A percentile compares a stretch with the other conserved stretches of the same genome.
Evolutionary conservation across 2,113 vertebrate genomes (phyloP).

Genomic region (Amblyopsis rosae): DNA sequence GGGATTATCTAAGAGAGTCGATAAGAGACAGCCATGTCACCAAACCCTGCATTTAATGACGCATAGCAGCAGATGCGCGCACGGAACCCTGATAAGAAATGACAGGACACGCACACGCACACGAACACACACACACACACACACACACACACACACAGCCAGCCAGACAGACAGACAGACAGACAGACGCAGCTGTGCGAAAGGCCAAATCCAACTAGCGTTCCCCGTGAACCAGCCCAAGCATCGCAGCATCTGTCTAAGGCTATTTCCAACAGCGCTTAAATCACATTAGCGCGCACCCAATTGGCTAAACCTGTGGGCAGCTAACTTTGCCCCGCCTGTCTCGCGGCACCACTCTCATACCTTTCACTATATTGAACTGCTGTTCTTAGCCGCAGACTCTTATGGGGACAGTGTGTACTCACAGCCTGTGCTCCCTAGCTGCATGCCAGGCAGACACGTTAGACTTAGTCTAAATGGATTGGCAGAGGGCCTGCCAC

Average conservation of each 20-base stretch:
- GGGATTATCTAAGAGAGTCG: conserved; percentile 82
- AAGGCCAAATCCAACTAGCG: conserved; percentile 12
- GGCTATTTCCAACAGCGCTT: conserved; percentile 31
- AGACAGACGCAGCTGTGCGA: conserved; percentile 25
- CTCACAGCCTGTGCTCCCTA: not conserved
- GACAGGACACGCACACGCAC: not conserved
- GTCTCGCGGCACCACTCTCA: conserved; percentile 37
- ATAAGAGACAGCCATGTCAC: conserved; percentile 32
- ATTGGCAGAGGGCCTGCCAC: conserved; percentile 49
- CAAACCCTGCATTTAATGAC: conserved; percentile 13
- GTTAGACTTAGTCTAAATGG: conserved; percentile 55
- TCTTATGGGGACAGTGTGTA: conserved; percentile 14
- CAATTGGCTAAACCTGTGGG: conserved; percentile 41
- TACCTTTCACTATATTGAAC: conserved; percentile 46
- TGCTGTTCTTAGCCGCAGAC: conserved; percentile 41
- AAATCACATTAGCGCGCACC: conserved; percentile 39
- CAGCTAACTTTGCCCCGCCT: conserved; percentile 46
- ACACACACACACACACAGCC: conserved; percentile 10
- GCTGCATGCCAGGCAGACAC: conserved; percentile 47
- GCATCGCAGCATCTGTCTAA: conserved; percentile 1
- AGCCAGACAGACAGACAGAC: conserved; percentile 3
- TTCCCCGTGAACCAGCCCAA: conserved; percentile 32
- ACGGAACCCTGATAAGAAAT: not conserved
- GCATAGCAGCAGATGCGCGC: not conserved
- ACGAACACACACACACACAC: conserved; percentile 21